A percentile compares a stretch with the other conserved stretches of the same genome.
Conservation (phyloP, 1,140 invertebrate genomes). For the Leptonema lineaticorne region DNA sequence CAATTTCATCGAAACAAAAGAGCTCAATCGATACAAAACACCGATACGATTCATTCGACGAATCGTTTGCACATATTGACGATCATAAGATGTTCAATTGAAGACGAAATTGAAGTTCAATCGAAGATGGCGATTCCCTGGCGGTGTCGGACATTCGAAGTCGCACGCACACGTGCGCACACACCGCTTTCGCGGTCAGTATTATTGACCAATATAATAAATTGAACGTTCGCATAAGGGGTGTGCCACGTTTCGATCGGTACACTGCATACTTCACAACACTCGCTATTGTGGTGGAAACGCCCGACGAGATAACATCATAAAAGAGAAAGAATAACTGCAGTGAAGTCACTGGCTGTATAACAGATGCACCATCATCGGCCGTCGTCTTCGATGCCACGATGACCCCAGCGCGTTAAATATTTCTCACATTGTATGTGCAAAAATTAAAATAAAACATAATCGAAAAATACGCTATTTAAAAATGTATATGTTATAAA, state of each 20-base stretch:
- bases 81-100: no score
- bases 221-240: conserved; percentile 28
- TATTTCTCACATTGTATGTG: not conserved
- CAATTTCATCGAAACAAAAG: no score
- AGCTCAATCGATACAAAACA: no score
- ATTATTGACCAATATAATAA: conserved; percentile 39
- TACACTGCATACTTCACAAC: conserved; percentile 16
- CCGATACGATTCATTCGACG: no score
- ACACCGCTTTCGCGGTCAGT: no score
- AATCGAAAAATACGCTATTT: not conserved
- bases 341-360: conserved; percentile 12
- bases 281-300: conserved; percentile 28
- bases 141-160: no score
- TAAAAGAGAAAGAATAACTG: conserved; percentile 5
- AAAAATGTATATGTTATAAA: no score
- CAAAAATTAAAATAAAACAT: no score
- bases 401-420: not conserved
- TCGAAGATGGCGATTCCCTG: no score
- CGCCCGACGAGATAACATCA: conserved; percentile 32
- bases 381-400: not conserved
- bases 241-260: conserved; percentile 25
- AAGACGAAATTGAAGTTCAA: no score
- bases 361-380: conserved; percentile 2
- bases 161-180: no score
- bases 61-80: no score